phyloP scores from a whole-genome alignment of 2,113 vertebrate genomes.

The Fulmarus glacialis region DNA sequence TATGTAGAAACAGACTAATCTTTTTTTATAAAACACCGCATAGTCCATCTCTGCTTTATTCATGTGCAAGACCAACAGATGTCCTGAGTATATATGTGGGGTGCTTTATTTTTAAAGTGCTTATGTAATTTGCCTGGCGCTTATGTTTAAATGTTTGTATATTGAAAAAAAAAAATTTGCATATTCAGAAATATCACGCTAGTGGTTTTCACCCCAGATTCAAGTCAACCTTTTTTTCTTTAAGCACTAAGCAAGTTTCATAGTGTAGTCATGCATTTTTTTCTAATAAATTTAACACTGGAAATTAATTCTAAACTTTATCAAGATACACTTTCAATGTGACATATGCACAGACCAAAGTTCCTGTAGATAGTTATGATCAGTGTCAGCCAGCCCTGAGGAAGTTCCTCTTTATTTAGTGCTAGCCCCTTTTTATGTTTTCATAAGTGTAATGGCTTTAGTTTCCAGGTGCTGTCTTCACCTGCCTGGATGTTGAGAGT shows the following conservation, averaged over 20 bases:
- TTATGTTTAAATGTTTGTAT: background rate
- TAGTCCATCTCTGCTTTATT: background rate
- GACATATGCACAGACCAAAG: no score
- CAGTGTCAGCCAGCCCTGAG: background rate
- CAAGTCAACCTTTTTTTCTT: background rate
- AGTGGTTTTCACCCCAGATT: background rate
- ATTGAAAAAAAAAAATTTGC: background rate
- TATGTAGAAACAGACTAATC: background rate
- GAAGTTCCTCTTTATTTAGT: background rate
- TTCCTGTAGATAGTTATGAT: background rate
- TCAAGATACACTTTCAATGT: background rate
- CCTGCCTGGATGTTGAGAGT: background rate
- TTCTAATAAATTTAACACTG: background rate
- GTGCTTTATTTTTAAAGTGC: background rate
- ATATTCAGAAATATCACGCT: background rate
- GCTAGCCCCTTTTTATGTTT: background rate
- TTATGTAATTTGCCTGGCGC: background rate
- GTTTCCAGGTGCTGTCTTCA: background rate
- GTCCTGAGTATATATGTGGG: background rate
- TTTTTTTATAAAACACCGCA: background rate
- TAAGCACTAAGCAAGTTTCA: background rate
- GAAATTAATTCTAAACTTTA: background rate
- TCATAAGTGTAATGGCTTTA: background rate
- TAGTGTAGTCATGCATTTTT: background rate
- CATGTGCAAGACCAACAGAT: background rate